A percentile compares a stretch with the other conserved stretches of the same genome.
Conservation (phyloP, 2,113 vertebrate genomes). For the Dromiciops gliroides region DNA sequence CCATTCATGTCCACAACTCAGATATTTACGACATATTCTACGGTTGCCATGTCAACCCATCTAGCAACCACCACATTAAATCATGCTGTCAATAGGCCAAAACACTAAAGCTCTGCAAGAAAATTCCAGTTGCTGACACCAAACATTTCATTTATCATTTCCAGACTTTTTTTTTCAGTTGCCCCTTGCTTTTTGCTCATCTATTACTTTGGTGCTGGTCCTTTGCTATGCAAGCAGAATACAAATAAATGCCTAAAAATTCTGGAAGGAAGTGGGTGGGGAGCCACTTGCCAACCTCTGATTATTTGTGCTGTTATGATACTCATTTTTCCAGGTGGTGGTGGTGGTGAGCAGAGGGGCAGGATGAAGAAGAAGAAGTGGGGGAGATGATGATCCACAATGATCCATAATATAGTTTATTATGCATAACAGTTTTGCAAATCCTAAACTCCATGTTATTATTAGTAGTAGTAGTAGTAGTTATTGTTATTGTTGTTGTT, state of each 20-base stretch:
- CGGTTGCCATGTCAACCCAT: slow-evolving; percentile 86
- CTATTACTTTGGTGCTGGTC: slow-evolving; percentile 46
- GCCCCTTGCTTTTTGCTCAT: slow-evolving; percentile 60
- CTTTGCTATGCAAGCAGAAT: slow-evolving; percentile 72
- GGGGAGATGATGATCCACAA: neutral
- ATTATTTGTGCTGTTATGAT: slow-evolving; percentile 42
- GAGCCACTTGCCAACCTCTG: neutral
- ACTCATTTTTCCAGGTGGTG: slow-evolving; percentile 41
- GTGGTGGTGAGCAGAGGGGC: slow-evolving; percentile 19
- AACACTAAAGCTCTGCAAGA: slow-evolving; percentile 75
- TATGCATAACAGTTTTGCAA: neutral
- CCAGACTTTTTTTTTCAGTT: slow-evolving; percentile 6
- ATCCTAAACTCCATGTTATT: neutral
- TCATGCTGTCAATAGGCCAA: slow-evolving; percentile 81
- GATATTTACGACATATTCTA: slow-evolving; percentile 85
- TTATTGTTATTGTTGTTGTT: too few relatives aligned
- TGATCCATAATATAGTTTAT: neutral
- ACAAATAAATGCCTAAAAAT: slow-evolving; percentile 67
- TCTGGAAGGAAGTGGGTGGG: neutral
- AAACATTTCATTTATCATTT: slow-evolving; percentile 79
- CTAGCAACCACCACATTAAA: slow-evolving; percentile 78
- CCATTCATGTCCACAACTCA: slow-evolving; percentile 81
- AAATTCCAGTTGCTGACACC: slow-evolving; percentile 78
- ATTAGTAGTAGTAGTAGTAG: neutral
- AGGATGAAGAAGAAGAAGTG: neutral